Conservation (phyloP, 2,113 vertebrate genomes). For the Sturnira hondurensis region DNA sequence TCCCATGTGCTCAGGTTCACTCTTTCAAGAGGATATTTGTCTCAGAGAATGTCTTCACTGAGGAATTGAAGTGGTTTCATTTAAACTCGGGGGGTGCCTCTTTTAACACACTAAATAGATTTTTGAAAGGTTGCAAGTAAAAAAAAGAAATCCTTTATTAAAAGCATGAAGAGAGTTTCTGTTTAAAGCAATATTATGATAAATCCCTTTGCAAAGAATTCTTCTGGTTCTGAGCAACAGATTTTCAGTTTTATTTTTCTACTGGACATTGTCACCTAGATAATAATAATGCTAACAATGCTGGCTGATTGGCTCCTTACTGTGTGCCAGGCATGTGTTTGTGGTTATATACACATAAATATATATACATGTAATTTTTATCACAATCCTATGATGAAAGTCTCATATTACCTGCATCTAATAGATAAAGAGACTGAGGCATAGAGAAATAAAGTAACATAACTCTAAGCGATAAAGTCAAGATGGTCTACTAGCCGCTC, state of each 20-base stretch:
- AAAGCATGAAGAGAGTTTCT: conserved; percentile 47
- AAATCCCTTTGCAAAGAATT: conserved; percentile 33
- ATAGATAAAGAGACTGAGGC: neutral
- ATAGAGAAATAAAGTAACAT: neutral
- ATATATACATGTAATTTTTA: neutral
- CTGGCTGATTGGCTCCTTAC: neutral
- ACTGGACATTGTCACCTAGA: neutral
- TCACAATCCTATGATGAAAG: neutral
- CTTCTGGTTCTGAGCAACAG: neutral
- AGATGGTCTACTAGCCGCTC: neutral
- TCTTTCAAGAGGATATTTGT: conserved; percentile 16
- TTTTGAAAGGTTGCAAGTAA: conserved; percentile 59
- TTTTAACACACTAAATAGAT: conserved; percentile 37
- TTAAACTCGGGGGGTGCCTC: conserved; percentile 33
- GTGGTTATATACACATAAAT: neutral
- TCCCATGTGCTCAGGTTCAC: neutral
- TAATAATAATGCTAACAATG: neutral
- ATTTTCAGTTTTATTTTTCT: neutral
- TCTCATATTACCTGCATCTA: neutral
- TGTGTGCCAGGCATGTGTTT: neutral
- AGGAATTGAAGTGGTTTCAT: conserved; percentile 41
- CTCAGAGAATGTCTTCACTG: conserved; percentile 46
- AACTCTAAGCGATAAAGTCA: neutral
- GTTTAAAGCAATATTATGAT: conserved; percentile 48
- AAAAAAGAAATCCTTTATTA: neutral